These are phyloP conservation scores for Rynchops niger DNA, from an alignment of 2,113 vertebrate species.

Conservation along the genomic window DNA sequence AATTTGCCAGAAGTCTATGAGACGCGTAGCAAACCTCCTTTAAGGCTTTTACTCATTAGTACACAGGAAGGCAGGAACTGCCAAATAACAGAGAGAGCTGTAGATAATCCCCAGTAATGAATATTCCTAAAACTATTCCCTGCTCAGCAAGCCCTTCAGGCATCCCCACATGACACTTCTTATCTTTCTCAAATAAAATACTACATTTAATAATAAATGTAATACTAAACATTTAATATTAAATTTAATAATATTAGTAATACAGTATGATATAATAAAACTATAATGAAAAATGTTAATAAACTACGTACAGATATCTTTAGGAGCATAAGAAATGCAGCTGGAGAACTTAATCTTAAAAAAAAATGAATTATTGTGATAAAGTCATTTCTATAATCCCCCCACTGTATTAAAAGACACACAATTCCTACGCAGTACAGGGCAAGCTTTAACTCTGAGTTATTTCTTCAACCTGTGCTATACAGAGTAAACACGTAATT, in stretches of 20 bases:
- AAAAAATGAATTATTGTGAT: neutral
- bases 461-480: neutral
- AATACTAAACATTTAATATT: neutral
- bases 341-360: neutral
- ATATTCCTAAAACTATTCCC: neutral
- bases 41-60: neutral
- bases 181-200: neutral
- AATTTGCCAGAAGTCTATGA: neutral
- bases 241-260: neutral
- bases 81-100: neutral
- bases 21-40: neutral
- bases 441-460: neutral
- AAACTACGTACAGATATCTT: neutral
- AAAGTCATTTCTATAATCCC: neutral
- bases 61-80: neutral
- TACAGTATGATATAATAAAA: neutral
- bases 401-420: neutral
- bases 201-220: neutral
- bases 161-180: neutral
- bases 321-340: neutral
- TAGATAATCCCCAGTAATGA: neutral
- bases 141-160: neutral
- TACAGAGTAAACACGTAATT: neutral
- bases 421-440: neutral
- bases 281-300: neutral